phyloP scores from a whole-genome alignment of 2,888 invertebrate genomes.

The Melangyna quadrimaculata region DNA sequence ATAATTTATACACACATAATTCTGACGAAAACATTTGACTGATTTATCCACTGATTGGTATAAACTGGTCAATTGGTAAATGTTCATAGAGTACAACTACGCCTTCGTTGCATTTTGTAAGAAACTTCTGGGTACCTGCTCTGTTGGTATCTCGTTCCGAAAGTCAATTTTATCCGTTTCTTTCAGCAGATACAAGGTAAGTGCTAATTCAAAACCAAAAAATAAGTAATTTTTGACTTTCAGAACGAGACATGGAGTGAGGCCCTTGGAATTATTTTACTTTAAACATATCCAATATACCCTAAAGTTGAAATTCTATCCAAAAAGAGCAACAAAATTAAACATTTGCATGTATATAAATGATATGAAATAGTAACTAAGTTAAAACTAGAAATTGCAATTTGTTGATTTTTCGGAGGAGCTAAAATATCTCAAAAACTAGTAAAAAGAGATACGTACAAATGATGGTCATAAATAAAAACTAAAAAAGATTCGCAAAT shows the following conservation, averaged over 20 bases:
- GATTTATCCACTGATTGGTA: neutral
- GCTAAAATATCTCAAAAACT: neutral
- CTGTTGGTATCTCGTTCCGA: too few relatives aligned
- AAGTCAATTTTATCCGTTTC: too few relatives aligned
- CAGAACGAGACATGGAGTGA: too few relatives aligned
- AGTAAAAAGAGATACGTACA: slow-evolving; percentile 14
- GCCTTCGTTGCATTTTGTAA: too few relatives aligned
- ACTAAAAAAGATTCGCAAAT: neutral
- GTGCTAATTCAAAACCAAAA: too few relatives aligned
- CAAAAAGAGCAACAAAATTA: neutral
- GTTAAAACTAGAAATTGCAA: slow-evolving; percentile 63
- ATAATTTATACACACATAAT: too few relatives aligned
- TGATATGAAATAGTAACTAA: too few relatives aligned
- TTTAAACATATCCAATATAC: neutral
- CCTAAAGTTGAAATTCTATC: neutral
- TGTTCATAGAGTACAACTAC: too few relatives aligned
- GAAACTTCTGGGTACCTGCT: too few relatives aligned
- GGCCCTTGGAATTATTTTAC: too few relatives aligned
- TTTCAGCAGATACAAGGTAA: too few relatives aligned
- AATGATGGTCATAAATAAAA: slow-evolving; percentile 32
- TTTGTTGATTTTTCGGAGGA: slow-evolving; percentile 40
- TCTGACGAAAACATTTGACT: neutral
- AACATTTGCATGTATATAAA: neutral
- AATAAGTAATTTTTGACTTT: too few relatives aligned
- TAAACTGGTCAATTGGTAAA: neutral